phyloP scores from a whole-genome alignment of 1,140 invertebrate genomes.

The Zelostemma sp. region DNA sequence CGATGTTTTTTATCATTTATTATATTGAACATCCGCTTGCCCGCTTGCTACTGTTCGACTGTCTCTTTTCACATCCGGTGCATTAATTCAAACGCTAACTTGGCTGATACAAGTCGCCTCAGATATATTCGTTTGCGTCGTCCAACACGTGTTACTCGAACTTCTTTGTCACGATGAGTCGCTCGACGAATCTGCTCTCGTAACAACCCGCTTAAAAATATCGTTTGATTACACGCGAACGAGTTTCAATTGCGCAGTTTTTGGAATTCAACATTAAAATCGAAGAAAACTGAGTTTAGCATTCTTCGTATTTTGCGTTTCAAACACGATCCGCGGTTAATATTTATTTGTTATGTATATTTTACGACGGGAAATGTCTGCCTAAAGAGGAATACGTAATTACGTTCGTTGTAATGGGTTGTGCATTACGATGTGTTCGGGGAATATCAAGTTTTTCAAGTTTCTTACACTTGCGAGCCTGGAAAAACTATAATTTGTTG shows the following conservation, averaged over 20 bases:
- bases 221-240: neutral
- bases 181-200: too few relatives aligned
- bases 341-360: neutral
- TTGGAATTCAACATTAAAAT: neutral
- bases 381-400: neutral
- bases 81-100: constrained; percentile 24
- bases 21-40: constrained; percentile 38
- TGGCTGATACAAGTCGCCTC: constrained; percentile 33
- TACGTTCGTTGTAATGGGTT: neutral
- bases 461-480: too few relatives aligned
- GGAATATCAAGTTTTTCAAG: neutral
- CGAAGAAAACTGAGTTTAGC: neutral
- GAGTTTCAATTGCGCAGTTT: neutral
- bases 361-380: neutral
- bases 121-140: constrained; percentile 36
- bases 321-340: neutral
- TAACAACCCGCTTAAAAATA: constrained; percentile 15
- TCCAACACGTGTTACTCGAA: constrained; percentile 22
- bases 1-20: constrained; percentile 25
- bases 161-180: too few relatives aligned
- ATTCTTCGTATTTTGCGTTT: neutral
- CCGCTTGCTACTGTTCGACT: constrained; percentile 28
- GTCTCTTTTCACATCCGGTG: constrained; percentile 33
- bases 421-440: neutral
- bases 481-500: too few relatives aligned